phyloP scores from a whole-genome alignment of 2,888 invertebrate genomes.

The Thalpophila matura region DNA sequence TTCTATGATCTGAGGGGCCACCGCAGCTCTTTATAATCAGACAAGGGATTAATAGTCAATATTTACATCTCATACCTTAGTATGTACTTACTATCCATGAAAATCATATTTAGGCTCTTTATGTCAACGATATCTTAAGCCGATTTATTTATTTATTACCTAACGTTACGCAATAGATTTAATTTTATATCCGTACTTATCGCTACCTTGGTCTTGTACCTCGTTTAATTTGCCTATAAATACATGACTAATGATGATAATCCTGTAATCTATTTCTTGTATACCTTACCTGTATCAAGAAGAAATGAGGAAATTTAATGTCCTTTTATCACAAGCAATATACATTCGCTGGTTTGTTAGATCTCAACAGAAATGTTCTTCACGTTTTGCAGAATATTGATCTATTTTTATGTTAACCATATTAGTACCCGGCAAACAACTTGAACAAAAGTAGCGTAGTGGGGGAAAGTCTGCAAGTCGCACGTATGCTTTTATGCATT shows the following conservation, averaged over 20 bases:
- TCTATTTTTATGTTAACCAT: no score
- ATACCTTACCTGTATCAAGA: background rate
- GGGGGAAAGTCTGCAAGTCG: no score
- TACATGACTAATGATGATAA: background rate
- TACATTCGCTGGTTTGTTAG: background rate
- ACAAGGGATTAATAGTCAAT: no score
- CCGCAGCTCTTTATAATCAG: no score
- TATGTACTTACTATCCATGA: background rate
- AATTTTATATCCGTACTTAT: background rate
- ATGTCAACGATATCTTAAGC: background rate
- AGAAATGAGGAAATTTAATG: background rate
- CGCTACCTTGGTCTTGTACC: slow-evolving; percentile 13
- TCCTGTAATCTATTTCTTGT: slow-evolving; percentile 3
- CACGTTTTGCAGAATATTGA: background rate
- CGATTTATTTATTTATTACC: slow-evolving; percentile 18
- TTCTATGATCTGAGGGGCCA: no score
- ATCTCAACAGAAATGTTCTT: background rate
- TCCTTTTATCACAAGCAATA: no score
- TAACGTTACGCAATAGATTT: slow-evolving; percentile 19
- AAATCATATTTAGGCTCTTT: background rate
- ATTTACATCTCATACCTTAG: no score
- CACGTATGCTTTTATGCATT: no score
- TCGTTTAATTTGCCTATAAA: background rate
- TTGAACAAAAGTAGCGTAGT: no score
- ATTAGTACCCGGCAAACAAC: no score